A percentile compares a stretch with the other conserved stretches of the same genome.
phyloP scores from a whole-genome alignment of 2,888 invertebrate genomes.

The Petrolisthes cinctipes region DNA sequence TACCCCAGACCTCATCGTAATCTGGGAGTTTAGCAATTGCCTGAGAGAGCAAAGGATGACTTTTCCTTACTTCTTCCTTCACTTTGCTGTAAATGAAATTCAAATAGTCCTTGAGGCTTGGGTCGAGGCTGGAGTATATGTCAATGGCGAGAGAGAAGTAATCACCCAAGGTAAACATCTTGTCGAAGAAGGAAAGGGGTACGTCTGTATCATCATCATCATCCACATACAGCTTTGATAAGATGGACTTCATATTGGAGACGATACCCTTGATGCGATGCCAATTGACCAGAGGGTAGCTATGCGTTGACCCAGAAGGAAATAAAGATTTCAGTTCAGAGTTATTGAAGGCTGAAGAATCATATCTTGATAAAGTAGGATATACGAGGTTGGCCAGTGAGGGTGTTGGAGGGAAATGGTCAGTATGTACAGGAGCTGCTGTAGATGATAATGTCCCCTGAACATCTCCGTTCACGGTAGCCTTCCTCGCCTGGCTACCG shows the following conservation, averaged over 20 bases:
- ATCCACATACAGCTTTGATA: neutral
- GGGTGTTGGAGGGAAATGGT: too few species aligned
- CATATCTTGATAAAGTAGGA: too few species aligned
- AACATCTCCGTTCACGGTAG: too few species aligned
- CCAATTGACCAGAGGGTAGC: conserved; percentile 7
- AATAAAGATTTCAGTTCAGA: neutral
- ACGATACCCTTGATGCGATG: conserved; percentile 24
- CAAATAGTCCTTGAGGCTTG: neutral
- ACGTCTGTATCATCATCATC: neutral
- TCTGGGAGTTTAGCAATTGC: neutral
- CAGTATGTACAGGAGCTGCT: too few species aligned
- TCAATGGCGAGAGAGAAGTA: neutral
- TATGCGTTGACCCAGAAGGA: neutral
- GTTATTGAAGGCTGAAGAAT: neutral
- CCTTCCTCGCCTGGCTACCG: too few species aligned
- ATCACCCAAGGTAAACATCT: neutral
- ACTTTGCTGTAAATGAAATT: neutral
- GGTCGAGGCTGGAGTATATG: neutral
- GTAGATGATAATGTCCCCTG: too few species aligned
- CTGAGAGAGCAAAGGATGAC: neutral
- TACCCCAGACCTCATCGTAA: neutral
- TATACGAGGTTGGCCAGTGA: too few species aligned
- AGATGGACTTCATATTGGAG: conserved; percentile 33
- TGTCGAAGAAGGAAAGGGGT: neutral
- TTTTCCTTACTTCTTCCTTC: neutral